Evolutionary conservation across 92 coral and sea anemone species (phyloP).

Genomic region (Paramuricea clavata): DNA sequence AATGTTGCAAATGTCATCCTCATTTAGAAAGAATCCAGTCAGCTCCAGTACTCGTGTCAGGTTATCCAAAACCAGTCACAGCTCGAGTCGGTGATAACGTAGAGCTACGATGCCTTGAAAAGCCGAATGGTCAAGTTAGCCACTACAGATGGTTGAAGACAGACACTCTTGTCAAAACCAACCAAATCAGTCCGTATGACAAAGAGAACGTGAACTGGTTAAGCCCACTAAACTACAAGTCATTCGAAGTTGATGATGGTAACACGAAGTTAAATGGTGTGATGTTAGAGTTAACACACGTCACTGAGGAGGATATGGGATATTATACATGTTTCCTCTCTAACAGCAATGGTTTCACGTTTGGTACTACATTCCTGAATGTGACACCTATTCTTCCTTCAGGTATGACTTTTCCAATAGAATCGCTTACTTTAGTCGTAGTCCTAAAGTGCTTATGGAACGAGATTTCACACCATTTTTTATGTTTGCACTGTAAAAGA

Average conservation of each 20-base stretch:
- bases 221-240: neutral
- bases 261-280: conserved; percentile 3
- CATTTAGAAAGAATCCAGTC: conserved; percentile 18
- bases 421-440: no score
- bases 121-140: conserved; percentile 18
- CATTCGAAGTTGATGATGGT: neutral
- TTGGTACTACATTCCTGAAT: conserved; percentile 16
- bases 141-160: conserved; percentile 43
- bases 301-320: conserved; percentile 12
- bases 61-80: conserved; percentile 41
- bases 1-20: neutral
- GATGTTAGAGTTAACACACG: neutral
- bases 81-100: conserved; percentile 44
- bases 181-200: neutral
- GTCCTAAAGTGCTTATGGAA: no score
- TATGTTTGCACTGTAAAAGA: no score
- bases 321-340: conserved; percentile 39
- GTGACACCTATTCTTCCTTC: conserved; percentile 10
- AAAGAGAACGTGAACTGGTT: neutral
- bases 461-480: no score
- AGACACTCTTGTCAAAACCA: neutral
- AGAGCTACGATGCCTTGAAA: conserved; percentile 17
- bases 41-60: conserved; percentile 25
- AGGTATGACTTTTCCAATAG: no score
- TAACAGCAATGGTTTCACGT: neutral